phyloP scores from a whole-genome alignment of 1,140 invertebrate species.

The Drosophila mauritiana region DNA sequence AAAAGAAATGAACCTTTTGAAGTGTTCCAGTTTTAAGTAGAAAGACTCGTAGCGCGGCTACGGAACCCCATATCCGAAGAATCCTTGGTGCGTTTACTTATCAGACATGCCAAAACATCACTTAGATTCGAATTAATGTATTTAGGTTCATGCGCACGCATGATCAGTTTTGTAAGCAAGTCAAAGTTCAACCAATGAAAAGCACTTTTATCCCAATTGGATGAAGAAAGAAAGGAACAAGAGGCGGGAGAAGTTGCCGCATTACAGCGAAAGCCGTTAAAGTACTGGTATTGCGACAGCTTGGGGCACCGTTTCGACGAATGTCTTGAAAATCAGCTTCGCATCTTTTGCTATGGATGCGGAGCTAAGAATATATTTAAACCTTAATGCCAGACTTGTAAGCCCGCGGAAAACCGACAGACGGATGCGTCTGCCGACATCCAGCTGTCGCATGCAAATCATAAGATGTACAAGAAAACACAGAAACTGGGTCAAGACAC shows the following conservation, averaged over 20 bases:
- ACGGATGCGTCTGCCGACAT: not conserved
- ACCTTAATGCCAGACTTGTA: not conserved
- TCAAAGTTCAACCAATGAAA: too few relatives aligned
- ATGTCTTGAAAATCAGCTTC: not conserved
- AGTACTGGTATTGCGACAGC: too few relatives aligned
- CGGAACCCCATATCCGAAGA: conserved; percentile 1
- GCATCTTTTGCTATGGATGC: not conserved
- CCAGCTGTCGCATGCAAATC: not conserved
- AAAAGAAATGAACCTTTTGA: conserved; percentile 1
- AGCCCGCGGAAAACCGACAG: not conserved
- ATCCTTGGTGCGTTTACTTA: not conserved
- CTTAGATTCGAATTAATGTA: not conserved
- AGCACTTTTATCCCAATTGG: too few relatives aligned
- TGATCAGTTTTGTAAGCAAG: too few relatives aligned
- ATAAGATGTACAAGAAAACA: not conserved
- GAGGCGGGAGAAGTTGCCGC: too few relatives aligned
- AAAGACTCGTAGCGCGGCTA: not conserved
- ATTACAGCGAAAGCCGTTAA: too few relatives aligned
- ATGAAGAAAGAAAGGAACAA: too few relatives aligned
- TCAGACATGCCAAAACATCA: not conserved
- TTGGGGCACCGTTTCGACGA: not conserved
- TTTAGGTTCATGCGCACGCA: too few relatives aligned
- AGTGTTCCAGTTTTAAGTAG: conserved; percentile 3
- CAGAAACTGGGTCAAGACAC: not conserved
- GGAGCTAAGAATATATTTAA: not conserved